phyloP scores from a whole-genome alignment of 2,113 vertebrate genomes.

The Notothenia coriiceps region DNA sequence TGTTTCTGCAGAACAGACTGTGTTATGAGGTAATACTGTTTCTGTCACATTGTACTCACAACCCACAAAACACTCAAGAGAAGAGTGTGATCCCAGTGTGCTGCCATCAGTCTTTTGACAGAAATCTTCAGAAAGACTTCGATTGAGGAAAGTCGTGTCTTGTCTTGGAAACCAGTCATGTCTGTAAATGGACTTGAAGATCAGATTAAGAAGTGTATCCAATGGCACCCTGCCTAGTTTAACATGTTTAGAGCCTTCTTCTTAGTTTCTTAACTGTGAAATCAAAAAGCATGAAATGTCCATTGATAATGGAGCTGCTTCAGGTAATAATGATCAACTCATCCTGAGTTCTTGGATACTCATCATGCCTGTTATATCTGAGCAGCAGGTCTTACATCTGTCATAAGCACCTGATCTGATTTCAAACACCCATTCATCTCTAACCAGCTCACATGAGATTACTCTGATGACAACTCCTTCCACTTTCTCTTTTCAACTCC shows the following conservation, averaged over 20 bases:
- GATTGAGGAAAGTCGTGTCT: background rate
- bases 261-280: background rate
- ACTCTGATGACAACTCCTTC: conserved; percentile 11
- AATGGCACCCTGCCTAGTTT: background rate
- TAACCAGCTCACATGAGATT: background rate
- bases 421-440: conserved; percentile 2
- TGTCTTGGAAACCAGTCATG: background rate
- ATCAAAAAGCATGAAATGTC: background rate
- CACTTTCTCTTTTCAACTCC: conserved; percentile 10
- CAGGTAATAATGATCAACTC: background rate
- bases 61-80: conserved; percentile 36
- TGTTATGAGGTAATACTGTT: conserved; percentile 30
- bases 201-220: background rate
- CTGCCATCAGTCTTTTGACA: background rate
- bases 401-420: background rate
- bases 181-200: background rate
- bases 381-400: background rate
- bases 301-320: too few relatives aligned
- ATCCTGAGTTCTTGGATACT: background rate
- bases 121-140: conserved; percentile 3
- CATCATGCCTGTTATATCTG: background rate
- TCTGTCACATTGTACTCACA: conserved; percentile 38
- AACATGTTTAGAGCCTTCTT: background rate
- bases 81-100: conserved; percentile 21
- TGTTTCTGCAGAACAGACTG: conserved; percentile 1